A percentile compares a stretch with the other conserved stretches of the same genome.
phyloP scores from a whole-genome alignment of 2,797 vertebrate genomes.

The Danio tinwini region DNA sequence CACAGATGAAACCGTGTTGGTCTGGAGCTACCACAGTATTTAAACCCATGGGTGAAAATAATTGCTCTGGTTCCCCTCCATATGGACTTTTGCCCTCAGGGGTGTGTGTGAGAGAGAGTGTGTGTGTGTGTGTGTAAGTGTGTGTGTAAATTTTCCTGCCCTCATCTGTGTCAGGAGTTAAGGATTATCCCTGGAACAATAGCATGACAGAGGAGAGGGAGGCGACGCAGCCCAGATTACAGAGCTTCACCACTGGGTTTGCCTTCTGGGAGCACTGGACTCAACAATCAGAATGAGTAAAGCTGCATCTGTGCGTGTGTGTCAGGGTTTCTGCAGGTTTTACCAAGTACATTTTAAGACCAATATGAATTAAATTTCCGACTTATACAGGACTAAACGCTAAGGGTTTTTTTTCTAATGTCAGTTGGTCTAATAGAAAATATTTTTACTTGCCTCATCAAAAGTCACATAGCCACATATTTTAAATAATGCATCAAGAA shows the following conservation, averaged over 20 bases:
- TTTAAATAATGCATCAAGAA: too few relatives aligned
- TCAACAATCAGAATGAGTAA: conserved; percentile 2
- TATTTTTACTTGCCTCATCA: too few relatives aligned
- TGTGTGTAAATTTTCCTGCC: conserved; percentile 60
- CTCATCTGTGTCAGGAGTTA: conserved; percentile 25
- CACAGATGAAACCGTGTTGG: background rate
- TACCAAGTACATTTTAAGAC: background rate
- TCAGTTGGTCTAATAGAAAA: too few relatives aligned
- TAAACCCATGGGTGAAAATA: conserved; percentile 60
- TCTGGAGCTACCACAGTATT: conserved; percentile 17
- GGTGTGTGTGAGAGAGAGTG: conserved; percentile 77
- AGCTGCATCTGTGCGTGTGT: background rate
- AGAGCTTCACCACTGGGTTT: conserved; percentile 4
- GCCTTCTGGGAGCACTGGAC: conserved; percentile 24
- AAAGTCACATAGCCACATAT: too few relatives aligned
- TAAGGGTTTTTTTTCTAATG: too few relatives aligned
- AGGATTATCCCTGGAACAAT: conserved; percentile 39
- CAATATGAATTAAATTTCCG: too few relatives aligned
- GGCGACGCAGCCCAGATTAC: conserved; percentile 4
- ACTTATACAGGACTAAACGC: too few relatives aligned
- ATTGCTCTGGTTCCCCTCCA: conserved; percentile 80
- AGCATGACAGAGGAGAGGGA: conserved; percentile 29
- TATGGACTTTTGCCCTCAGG: conserved; percentile 77
- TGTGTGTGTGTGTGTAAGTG: conserved; percentile 75
- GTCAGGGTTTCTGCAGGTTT: too few relatives aligned